Conservation (phyloP, 2,113 vertebrate species). For the Gnathonemus longibarbis region DNA sequence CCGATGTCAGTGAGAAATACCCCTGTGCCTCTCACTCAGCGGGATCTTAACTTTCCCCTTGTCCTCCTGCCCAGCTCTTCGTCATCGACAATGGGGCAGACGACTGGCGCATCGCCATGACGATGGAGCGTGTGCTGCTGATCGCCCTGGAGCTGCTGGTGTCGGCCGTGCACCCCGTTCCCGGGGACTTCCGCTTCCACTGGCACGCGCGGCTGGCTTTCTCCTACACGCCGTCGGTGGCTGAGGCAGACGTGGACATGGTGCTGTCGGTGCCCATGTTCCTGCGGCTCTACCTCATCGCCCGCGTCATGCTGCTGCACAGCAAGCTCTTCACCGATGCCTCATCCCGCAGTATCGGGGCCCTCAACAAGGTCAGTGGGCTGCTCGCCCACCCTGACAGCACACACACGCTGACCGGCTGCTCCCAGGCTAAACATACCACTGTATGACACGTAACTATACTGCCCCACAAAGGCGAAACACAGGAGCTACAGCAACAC, state of each 20-base stretch:
- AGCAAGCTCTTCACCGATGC: conserved; percentile 94
- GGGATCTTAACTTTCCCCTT: not conserved
- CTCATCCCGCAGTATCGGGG: conserved; percentile 69
- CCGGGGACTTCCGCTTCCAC: conserved; percentile 92
- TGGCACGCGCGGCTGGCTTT: conserved; percentile 94
- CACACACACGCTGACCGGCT: not conserved
- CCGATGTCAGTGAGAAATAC: not conserved
- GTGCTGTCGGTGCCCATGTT: conserved; percentile 98
- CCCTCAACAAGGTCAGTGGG: conserved; percentile 64
- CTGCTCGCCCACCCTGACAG: not conserved
- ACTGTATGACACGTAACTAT: not conserved
- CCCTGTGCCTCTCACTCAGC: not conserved
- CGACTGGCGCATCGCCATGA: conserved; percentile 98
- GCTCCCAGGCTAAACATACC: not conserved
- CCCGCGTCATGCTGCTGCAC: conserved; percentile 93
- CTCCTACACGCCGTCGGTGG: conserved; percentile 81
- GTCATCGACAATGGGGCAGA: conserved; percentile 96
- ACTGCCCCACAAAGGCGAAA: not conserved
- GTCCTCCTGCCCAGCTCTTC: conserved; percentile 71
- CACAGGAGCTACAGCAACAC: not conserved
- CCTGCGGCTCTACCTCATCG: conserved; percentile 94
- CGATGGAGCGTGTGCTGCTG: conserved; percentile 86
- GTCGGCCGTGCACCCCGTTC: conserved; percentile 92
- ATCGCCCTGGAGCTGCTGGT: conserved; percentile 95
- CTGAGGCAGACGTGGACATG: conserved; percentile 95